phyloP scores from a whole-genome alignment of 2,888 invertebrate species.

The Papilio demoleus region DNA sequence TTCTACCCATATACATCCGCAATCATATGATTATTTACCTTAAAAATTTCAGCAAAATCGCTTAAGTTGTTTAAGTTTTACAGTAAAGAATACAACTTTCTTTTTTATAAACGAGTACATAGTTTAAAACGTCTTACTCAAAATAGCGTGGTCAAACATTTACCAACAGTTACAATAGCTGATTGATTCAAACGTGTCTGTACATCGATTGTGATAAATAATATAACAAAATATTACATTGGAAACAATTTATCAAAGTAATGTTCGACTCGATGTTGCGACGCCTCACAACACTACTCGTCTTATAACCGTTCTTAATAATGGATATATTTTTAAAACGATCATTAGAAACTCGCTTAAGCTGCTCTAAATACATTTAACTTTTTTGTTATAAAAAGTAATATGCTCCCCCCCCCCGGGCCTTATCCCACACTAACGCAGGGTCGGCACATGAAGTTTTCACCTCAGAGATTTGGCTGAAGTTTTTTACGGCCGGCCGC shows the following conservation, averaged over 20 bases:
- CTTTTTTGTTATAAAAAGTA: not conserved
- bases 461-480: too few species aligned
- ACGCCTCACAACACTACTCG: constrained; percentile 36
- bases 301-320: constrained; percentile 26
- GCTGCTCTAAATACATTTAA: not conserved
- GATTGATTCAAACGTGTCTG: constrained; percentile 31
- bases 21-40: too few species aligned
- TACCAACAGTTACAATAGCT: constrained; percentile 25
- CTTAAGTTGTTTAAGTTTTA: too few species aligned
- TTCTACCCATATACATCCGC: too few species aligned
- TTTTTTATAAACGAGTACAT: too few species aligned
- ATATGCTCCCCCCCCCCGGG: too few species aligned
- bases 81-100: too few species aligned
- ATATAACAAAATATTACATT: constrained; percentile 33
- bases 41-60: too few species aligned
- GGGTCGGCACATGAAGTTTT: too few species aligned
- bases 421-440: too few species aligned
- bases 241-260: constrained; percentile 27
- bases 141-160: constrained; percentile 18
- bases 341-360: constrained; percentile 5
- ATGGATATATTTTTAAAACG: constrained; percentile 2
- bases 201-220: constrained; percentile 36
- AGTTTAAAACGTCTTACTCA: constrained; percentile 8
- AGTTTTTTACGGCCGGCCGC: too few species aligned
- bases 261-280: constrained; percentile 22